These are phyloP conservation scores for Strigamia maritima DNA, from an alignment of 2,888 invertebrate genomes.

Conservation along the genomic window DNA sequence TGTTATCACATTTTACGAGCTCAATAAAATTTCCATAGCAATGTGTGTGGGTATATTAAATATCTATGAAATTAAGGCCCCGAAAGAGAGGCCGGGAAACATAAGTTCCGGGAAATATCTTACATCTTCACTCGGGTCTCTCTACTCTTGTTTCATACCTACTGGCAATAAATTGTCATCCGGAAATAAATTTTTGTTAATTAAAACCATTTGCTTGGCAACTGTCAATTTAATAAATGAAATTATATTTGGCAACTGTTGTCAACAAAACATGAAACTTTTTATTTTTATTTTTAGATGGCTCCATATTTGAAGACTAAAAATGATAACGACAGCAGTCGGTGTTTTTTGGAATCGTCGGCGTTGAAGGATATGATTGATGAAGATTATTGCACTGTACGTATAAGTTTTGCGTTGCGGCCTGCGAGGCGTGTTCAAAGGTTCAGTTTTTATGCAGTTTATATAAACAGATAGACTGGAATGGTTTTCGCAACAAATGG, in stretches of 20 bases:
- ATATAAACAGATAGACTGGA: too few species aligned
- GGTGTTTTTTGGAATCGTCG: not conserved
- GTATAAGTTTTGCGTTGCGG: too few species aligned
- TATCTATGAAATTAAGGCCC: not conserved
- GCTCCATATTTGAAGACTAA: not conserved
- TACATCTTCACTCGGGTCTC: not conserved
- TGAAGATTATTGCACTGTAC: not conserved
- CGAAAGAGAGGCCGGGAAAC: not conserved
- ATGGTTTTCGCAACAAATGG: too few species aligned
- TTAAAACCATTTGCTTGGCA: not conserved
- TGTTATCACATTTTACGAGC: slow-evolving; percentile 4
- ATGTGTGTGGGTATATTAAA: not conserved
- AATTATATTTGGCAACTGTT: too few species aligned
- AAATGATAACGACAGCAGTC: not conserved
- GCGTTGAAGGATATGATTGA: not conserved
- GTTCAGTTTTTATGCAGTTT: too few species aligned
- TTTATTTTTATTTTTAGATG: not conserved
- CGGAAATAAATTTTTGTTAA: not conserved
- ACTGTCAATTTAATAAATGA: too few species aligned
- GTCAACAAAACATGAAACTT: not conserved
- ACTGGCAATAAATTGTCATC: not conserved
- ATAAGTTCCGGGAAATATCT: not conserved
- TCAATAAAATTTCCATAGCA: slow-evolving; percentile 20
- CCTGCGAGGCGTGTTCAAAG: too few species aligned
- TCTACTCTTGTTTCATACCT: not conserved